A percentile compares a stretch with the other conserved stretches of the same genome.
phyloP scores from a whole-genome alignment of 1,140 invertebrate genomes.

The Camponotus vicinus region DNA sequence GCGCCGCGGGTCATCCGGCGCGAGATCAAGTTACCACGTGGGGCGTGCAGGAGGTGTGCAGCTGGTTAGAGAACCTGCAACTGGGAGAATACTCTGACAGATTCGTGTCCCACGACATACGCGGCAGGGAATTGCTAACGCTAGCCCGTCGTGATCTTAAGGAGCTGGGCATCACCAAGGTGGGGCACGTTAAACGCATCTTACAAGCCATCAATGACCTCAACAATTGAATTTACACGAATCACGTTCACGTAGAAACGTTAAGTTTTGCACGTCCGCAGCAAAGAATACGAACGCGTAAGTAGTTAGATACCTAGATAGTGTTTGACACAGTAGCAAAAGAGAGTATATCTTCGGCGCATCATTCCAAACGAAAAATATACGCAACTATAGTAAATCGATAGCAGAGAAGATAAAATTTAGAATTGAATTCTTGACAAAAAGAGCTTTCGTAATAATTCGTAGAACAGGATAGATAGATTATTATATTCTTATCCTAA shows the following conservation, averaged over 20 bases:
- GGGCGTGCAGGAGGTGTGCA: constrained; percentile 91
- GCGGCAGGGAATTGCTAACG: constrained; percentile 95
- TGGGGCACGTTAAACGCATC: constrained; percentile 97
- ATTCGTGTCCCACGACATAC: constrained; percentile 96
- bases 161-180: constrained; percentile 96
- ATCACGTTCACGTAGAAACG: not conserved
- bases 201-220: constrained; percentile 96
- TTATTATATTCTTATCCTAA: constrained; percentile 24
- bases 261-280: not conserved
- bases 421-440: not conserved
- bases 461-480: constrained; percentile 6
- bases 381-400: not conserved
- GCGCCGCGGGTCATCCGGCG: constrained; percentile 78
- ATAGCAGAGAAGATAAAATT: not conserved
- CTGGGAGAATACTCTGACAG: constrained; percentile 94
- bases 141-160: constrained; percentile 94
- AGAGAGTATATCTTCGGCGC: not conserved
- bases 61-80: constrained; percentile 95
- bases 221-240: constrained; percentile 80
- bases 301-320: not conserved
- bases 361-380: constrained; percentile 21
- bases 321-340: not conserved
- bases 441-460: constrained; percentile 7
- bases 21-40: constrained; percentile 88
- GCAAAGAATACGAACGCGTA: not conserved